Percentiles rank a stretch among this genome's conserved stretches.
Evolutionary conservation across 2,888 invertebrate species (phyloP).

Genomic region (Helleia helle): DNA sequence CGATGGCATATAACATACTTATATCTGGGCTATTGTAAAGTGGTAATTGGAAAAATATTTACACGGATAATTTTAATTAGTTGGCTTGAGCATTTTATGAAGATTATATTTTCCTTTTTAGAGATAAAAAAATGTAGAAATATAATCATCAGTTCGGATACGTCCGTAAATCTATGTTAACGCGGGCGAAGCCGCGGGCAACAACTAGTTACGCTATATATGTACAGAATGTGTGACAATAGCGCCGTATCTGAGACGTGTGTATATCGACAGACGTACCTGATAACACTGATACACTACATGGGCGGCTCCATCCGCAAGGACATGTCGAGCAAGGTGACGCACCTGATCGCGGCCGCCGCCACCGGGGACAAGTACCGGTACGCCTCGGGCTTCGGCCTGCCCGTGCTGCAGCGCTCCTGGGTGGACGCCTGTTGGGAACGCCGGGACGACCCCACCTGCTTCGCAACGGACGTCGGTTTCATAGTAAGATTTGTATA

Average conservation of each 20-base stretch:
- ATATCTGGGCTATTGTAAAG: too few relatives aligned
- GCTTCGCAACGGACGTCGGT: slow-evolving; percentile 80
- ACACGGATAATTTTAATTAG: too few relatives aligned
- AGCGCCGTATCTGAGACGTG: neutral
- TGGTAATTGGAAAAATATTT: too few relatives aligned
- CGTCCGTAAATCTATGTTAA: too few relatives aligned
- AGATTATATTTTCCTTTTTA: too few relatives aligned
- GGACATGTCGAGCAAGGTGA: slow-evolving; percentile 90
- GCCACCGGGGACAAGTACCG: slow-evolving; percentile 95
- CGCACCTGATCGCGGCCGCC: slow-evolving; percentile 93
- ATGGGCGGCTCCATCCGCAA: slow-evolving; percentile 97
- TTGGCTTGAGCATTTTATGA: too few relatives aligned
- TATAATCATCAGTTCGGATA: too few relatives aligned
- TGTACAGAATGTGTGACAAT: neutral
- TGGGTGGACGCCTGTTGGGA: slow-evolving; percentile 95
- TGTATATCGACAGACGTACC: slow-evolving; percentile 77
- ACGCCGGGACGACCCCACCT: slow-evolving; percentile 78
- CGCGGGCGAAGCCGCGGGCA: too few relatives aligned
- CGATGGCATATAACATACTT: too few relatives aligned
- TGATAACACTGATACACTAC: slow-evolving; percentile 92
- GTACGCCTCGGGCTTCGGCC: slow-evolving; percentile 91
- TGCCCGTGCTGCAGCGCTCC: slow-evolving; percentile 89
- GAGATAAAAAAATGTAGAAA: too few relatives aligned
- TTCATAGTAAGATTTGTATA: slow-evolving; percentile 20
- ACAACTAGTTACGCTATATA: too few relatives aligned